Base-by-base conservation (phyloP, 2,888 invertebrate species). In the Protophormia terraenovae region DNA sequence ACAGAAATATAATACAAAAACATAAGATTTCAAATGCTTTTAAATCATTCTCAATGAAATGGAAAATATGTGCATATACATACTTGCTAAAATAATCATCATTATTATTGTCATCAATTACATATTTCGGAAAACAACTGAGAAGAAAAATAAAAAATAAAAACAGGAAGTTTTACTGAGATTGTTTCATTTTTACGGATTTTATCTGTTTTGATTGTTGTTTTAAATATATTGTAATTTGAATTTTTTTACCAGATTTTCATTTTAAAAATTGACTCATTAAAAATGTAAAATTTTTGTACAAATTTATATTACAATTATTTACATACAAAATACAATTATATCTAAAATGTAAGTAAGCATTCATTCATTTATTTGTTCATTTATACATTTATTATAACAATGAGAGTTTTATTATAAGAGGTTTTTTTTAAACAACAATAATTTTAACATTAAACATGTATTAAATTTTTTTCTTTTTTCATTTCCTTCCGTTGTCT, bases 261-360 rank as follows among this genome's bases (percentile, higher is more conserved):
- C 58, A 29, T 38, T 75, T 66, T 45, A 4, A 29, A 67, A 77
- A 67, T 73, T 77, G 67, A 29, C 38, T 84, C 55, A 73, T 84
- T 77, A 73, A 60, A 78, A 77, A 77, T 84, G 72, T 60, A 60
- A 76, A 71, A 67, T 72, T 73, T n/a, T n/a, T n/a, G n/a, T 41
- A 32, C 47, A 67, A 71, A 66, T 79, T 53, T 60, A 45, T 55
- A 29, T 53, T 55, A 66, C 41, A 71, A 22, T 77, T 72, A 60
- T 83, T 72, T 72, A 60, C 83, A 82, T 77, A 32, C 24, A 55
- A 29, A n/a, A 62, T 50, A 29, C 29, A 66, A 41, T 53, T 41
- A 47, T 22, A 35, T 67, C 5, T 73, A 47, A 19, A 69, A 24
- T 69, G 6, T 50, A 2, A 24, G 1, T 32, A 60, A 35, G 5